Base-by-base conservation (phyloP, 2,888 invertebrate species). In the Priocnemis perturbator region DNA sequence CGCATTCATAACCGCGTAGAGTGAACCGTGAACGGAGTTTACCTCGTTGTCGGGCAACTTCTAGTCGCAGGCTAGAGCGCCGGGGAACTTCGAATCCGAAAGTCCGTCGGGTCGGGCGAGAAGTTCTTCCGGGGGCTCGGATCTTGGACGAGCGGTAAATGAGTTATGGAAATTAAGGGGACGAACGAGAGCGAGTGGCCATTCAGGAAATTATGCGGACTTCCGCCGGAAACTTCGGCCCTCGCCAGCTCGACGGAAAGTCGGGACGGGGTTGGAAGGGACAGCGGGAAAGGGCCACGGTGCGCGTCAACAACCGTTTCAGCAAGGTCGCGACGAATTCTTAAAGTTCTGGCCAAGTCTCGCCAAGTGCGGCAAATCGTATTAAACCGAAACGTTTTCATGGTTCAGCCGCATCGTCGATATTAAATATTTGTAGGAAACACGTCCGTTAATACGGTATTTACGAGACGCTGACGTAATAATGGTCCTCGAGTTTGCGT, bases 81-180 rank as follows among this genome's bases (percentile, higher is more conserved):
- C 9, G 7, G 60, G 47, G n/a, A 48, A 48, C 23, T 60, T 26
- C n/a, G 23, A 48, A 37, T 50, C 15, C 30, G 23, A 20, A 61
- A 59, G 58, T 68, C 53, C 60, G 61, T 52, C 58, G 44, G 37
- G 56, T 11, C 59, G 59, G 37, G 20, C 30, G 20, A 30, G 37
- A 26, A 23, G 47, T 21, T 48, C 3, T 19, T 37, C 5, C 20
- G 47, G 20, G 14, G 48, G 20, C 57, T 23, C 11, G 19, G 72
- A 69, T 69, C 62, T 53, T 45, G 76, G 62, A 67, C 63, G 67
- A 57, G 64, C 56, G 66, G 61, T 64, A 73, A 77, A 79, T 67
- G 75, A 79, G 73, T 79, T 80, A 79, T 80, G 79, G 76, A 79
- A 79, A 80, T 79, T 76, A 76, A 73, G 67, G 67, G 64, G 71